Base-by-base conservation (phyloP, 2,797 vertebrate species). In the Silurus lanzhouensis region DNA sequence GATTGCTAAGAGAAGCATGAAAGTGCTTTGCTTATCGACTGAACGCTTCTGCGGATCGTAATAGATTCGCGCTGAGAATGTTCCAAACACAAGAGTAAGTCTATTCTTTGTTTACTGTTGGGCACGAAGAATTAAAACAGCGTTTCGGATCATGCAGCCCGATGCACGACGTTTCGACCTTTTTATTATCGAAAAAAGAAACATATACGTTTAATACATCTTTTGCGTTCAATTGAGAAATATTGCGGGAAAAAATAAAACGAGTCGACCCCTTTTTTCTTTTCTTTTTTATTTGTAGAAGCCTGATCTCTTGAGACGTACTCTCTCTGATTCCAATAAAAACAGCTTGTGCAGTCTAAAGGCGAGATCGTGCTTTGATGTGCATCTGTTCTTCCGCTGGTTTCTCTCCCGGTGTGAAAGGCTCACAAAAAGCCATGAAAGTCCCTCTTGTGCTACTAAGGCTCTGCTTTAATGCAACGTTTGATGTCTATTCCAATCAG, bases 21-120 rank as follows among this genome's bases (percentile, higher is more conserved):
- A 96, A 96, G 93, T 93, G 91, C 93, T 96, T 96, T 96, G 96
- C 96, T 98, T 96, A 97, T 96, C 95, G 96, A 96, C 94, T 96
- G 95, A 95, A 93, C 89, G 95, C 95, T 95, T 95, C 92, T 93
- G 93, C 96, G 95, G 96, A 96, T 96, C 94, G 94, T 95, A 96
- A 96, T 96, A 94, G 94, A 95, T 96, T 68, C 44, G 38, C 55
- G 5, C 57, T 3, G 15, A 52, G 46, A 81, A 63, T 55, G 22
- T 64, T 38, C 52, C 31, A 75, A 74, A 75, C 70, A 74, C 60
- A 52, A 46, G 60, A 70, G 14, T 58, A 38, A 1, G 60, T 9
- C 66, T 71, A 13, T 17, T 63, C n/a, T 72, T 52, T 3, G 20
- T 60, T 38, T 60, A 27, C 14, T 14, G 27, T 15, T 61, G 17